Percentiles rank a stretch among this genome's conserved stretches.
Conservation (phyloP, 1,140 invertebrate species). For the Archivesica marissinica region DNA sequence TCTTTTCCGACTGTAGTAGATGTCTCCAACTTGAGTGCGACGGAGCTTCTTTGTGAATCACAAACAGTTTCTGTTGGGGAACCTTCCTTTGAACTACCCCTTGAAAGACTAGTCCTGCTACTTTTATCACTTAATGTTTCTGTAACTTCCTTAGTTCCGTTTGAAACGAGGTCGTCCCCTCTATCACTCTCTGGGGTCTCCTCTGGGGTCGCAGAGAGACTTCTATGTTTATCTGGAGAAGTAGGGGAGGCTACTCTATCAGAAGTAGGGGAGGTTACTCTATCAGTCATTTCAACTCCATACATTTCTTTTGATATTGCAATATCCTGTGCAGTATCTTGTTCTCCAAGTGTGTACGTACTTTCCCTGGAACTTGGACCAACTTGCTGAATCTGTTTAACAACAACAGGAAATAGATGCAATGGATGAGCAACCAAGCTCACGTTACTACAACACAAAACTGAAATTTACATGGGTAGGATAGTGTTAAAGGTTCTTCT, state of each 20-base stretch:
- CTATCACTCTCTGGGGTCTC: slow-evolving; percentile 15
- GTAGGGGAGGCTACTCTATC: slow-evolving; percentile 82
- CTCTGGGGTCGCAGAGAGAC: neutral
- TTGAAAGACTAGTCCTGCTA: slow-evolving; percentile 52
- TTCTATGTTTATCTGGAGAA: slow-evolving; percentile 54
- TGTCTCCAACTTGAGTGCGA: neutral
- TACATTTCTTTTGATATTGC: slow-evolving; percentile 90
- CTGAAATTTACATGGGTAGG: too few relatives aligned
- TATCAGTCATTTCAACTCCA: slow-evolving; percentile 87
- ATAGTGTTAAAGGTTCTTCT: too few relatives aligned
- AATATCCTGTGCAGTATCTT: slow-evolving; percentile 89
- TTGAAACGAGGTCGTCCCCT: slow-evolving; percentile 80
- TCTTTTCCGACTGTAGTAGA: neutral
- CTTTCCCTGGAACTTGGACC: slow-evolving; percentile 88
- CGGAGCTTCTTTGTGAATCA: slow-evolving; percentile 15
- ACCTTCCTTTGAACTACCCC: slow-evolving; percentile 45
- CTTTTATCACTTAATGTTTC: slow-evolving; percentile 22
- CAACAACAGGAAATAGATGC: too few relatives aligned
- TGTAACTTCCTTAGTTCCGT: slow-evolving; percentile 22
- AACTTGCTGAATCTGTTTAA: slow-evolving; percentile 74
- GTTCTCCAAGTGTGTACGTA: slow-evolving; percentile 93
- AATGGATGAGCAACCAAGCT: too few relatives aligned
- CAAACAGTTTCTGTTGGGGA: slow-evolving; percentile 9
- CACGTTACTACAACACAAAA: too few relatives aligned
- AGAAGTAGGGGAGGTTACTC: slow-evolving; percentile 82